Evolutionary conservation across 2,888 invertebrate genomes (phyloP).

Genomic region (Drosophila recens): DNA sequence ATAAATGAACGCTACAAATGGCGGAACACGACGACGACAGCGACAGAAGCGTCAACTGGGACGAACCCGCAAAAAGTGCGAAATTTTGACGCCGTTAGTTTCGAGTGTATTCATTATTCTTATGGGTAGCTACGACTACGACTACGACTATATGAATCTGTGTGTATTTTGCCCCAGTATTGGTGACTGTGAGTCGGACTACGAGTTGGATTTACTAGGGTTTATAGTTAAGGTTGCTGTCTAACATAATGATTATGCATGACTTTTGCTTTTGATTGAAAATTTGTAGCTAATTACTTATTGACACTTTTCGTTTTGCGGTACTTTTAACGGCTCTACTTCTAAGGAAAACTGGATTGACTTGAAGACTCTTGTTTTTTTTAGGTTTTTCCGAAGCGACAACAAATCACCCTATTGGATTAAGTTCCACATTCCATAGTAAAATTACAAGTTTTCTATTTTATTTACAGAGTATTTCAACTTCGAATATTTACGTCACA

Average conservation of each 20-base stretch:
- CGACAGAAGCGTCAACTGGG: conserved; percentile 23
- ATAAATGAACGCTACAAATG: conserved; percentile 78
- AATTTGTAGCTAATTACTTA: conserved; percentile 35
- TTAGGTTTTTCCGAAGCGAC: neutral
- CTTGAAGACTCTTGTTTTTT: neutral
- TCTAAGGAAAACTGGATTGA: conserved; percentile 4
- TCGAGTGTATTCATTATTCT: conserved; percentile 35
- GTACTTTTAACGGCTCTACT: conserved; percentile 7
- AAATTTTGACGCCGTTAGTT: conserved; percentile 62
- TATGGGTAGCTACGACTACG: conserved; percentile 14
- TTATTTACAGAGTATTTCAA: conserved; percentile 2
- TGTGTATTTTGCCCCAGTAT: conserved; percentile 1
- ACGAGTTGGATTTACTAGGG: conserved; percentile 32
- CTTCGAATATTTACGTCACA: neutral
- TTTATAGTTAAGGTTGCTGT: conserved; percentile 47
- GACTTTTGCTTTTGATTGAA: conserved; percentile 47
- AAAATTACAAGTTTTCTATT: neutral
- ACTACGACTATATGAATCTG: neutral
- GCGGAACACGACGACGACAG: conserved; percentile 65
- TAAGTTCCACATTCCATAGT: neutral
- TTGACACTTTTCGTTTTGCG: conserved; percentile 27
- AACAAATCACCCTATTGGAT: neutral
- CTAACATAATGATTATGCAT: conserved; percentile 40
- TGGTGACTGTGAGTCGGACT: conserved; percentile 13
- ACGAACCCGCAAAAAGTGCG: conserved; percentile 64